A percentile compares a stretch with the other conserved stretches of the same genome.
Conservation (phyloP, 1,140 invertebrate species). For the Hetaerina americana region DNA sequence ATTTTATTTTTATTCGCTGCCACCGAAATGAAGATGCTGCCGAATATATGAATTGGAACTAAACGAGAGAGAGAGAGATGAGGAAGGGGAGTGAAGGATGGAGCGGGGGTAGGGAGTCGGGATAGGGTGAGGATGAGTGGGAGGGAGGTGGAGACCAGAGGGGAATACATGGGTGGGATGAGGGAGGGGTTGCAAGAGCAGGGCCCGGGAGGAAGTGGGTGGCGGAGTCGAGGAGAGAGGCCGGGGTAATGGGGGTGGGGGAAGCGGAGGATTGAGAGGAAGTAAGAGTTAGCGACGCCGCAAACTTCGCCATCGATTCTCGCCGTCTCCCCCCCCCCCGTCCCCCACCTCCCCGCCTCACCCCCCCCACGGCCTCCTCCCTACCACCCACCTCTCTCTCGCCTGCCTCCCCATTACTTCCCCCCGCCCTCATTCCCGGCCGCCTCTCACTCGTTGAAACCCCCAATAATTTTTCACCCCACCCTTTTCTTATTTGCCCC, state of each 20-base stretch:
- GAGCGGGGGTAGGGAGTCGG: too few relatives aligned
- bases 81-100: too few relatives aligned
- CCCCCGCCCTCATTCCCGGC: not conserved
- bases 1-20: not conserved
- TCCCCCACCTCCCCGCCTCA: not conserved
- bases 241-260: too few relatives aligned
- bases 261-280: too few relatives aligned
- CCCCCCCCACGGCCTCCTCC: not conserved
- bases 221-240: too few relatives aligned
- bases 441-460: not conserved
- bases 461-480: too few relatives aligned
- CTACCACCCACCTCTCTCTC: not conserved
- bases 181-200: too few relatives aligned
- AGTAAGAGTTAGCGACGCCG: not conserved
- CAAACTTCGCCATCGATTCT: not conserved
- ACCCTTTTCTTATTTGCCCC: too few relatives aligned
- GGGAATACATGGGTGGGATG: too few relatives aligned
- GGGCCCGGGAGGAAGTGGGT: too few relatives aligned
- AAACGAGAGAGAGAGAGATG: not conserved
- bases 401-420: not conserved
- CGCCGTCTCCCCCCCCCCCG: not conserved
- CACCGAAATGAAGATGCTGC: not conserved
- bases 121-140: too few relatives aligned
- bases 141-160: too few relatives aligned
- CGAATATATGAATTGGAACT: not conserved